Percentiles rank a stretch among this genome's conserved stretches.
Evolutionary conservation across 2,888 invertebrate species (phyloP).

Genomic region (Epicampocera succincta): DNA sequence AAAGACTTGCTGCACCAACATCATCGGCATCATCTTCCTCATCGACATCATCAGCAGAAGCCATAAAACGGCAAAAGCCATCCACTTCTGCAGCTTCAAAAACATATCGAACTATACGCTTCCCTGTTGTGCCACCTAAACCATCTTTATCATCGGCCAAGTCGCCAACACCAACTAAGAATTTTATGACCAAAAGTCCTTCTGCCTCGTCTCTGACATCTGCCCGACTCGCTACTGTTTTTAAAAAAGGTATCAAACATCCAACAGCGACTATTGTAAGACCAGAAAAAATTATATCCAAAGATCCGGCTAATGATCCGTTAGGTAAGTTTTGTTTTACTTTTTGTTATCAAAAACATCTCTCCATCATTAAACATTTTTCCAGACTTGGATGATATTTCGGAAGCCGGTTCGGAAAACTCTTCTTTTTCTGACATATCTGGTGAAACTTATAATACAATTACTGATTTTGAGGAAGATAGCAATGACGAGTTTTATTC

Average conservation of each 20-base stretch:
- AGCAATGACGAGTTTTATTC: constrained; percentile 41
- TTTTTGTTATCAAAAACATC: not conserved
- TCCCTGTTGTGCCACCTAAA: constrained; percentile 31
- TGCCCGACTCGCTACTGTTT: not conserved
- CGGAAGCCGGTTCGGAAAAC: constrained; percentile 65
- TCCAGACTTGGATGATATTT: constrained; percentile 67
- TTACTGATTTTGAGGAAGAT: constrained; percentile 68
- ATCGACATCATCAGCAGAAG: constrained; percentile 2
- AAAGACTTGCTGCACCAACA: not conserved
- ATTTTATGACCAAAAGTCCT: constrained; percentile 37
- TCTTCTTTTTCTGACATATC: constrained; percentile 71
- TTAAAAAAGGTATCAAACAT: constrained; percentile 36
- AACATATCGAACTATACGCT: not conserved
- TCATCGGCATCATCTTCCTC: not conserved
- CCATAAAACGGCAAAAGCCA: constrained; percentile 19
- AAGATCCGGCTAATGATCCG: constrained; percentile 72
- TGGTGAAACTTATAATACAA: constrained; percentile 68
- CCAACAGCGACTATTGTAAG: constrained; percentile 70
- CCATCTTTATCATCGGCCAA: not conserved
- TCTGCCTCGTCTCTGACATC: constrained; percentile 23
- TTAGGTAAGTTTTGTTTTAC: constrained; percentile 66
- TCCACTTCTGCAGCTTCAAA: constrained; percentile 28
- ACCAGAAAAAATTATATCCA: constrained; percentile 69
- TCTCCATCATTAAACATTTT: not conserved
- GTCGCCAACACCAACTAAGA: constrained; percentile 10